Evolutionary conservation across 1,140 invertebrate species (phyloP).

Genomic region (Scaptomyza graminum): DNA sequence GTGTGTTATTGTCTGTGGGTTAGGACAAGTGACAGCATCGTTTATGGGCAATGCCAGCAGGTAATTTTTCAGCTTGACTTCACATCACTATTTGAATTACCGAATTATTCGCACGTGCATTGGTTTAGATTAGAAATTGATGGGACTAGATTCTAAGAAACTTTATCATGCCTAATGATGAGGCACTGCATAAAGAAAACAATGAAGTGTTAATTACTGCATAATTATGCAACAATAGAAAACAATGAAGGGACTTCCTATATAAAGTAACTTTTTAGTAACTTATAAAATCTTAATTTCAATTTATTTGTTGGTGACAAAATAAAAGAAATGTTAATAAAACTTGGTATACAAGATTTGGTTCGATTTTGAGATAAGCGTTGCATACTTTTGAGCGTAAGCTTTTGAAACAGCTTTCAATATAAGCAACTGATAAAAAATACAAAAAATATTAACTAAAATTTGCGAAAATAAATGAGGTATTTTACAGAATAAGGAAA

Average conservation of each 20-base stretch:
- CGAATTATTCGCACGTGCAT: constrained; percentile 76
- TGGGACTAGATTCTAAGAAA: constrained; percentile 36
- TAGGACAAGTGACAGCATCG: constrained; percentile 72
- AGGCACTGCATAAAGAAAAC: constrained; percentile 5
- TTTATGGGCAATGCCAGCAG: constrained; percentile 66
- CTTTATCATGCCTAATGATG: constrained; percentile 14
- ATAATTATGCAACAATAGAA: constrained; percentile 41
- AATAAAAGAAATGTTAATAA: background rate
- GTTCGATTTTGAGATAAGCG: background rate
- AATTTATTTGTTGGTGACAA: too few relatives aligned
- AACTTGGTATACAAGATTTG: constrained; percentile 3
- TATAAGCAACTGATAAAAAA: too few relatives aligned
- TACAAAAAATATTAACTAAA: too few relatives aligned
- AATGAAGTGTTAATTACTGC: constrained; percentile 31
- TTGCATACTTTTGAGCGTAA: constrained; percentile 56
- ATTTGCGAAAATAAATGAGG: too few relatives aligned
- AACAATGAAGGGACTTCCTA: background rate
- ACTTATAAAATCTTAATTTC: too few relatives aligned
- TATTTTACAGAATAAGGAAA: too few relatives aligned
- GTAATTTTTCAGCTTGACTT: constrained; percentile 66
- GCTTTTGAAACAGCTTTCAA: background rate
- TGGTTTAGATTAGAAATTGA: constrained; percentile 56
- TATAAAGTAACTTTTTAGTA: too few relatives aligned
- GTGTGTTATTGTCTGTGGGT: constrained; percentile 24
- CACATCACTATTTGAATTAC: constrained; percentile 54